A percentile compares a stretch with the other conserved stretches of the same genome.
Conservation (phyloP, 2,113 vertebrate species). For the Daboia siamensis region DNA sequence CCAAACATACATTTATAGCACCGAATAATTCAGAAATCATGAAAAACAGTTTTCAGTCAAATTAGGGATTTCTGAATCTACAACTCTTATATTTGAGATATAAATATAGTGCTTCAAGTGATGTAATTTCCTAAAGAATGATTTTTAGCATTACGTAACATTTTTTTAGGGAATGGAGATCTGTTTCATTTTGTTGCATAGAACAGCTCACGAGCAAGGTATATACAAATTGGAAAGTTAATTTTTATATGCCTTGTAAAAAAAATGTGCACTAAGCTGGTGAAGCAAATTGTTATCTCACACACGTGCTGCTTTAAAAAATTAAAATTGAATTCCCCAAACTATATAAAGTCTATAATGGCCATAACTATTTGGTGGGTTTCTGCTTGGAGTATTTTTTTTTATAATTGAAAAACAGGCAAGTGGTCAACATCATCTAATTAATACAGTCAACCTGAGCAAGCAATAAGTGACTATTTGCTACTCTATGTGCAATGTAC, state of each 20-base stretch:
- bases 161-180: neutral
- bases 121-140: conserved; percentile 22
- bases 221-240: neutral
- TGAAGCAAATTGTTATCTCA: conserved; percentile 19
- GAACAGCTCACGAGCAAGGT: neutral
- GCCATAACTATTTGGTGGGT: conserved; percentile 4
- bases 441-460: conserved; percentile 1
- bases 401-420: neutral
- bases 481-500: neutral
- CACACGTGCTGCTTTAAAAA: conserved; percentile 7
- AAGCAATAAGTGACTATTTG: conserved; percentile 18
- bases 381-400: conserved; percentile 23
- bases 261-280: conserved; percentile 3
- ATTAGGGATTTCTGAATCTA: neutral
- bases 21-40: conserved; percentile 4
- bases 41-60: conserved; percentile 30
- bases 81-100: conserved; percentile 8
- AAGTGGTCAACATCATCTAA: conserved; percentile 5
- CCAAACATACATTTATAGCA: conserved; percentile 17
- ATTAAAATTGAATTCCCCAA: conserved; percentile 17
- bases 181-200: neutral
- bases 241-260: neutral
- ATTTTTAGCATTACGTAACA: neutral
- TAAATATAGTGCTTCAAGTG: conserved; percentile 17
- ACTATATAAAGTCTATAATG: conserved; percentile 29